Percentiles rank a stretch among this genome's conserved stretches.
These are phyloP conservation scores for Hemibagrus guttatus DNA, from an alignment of 2,797 vertebrate species.

Conservation along the genomic window DNA sequence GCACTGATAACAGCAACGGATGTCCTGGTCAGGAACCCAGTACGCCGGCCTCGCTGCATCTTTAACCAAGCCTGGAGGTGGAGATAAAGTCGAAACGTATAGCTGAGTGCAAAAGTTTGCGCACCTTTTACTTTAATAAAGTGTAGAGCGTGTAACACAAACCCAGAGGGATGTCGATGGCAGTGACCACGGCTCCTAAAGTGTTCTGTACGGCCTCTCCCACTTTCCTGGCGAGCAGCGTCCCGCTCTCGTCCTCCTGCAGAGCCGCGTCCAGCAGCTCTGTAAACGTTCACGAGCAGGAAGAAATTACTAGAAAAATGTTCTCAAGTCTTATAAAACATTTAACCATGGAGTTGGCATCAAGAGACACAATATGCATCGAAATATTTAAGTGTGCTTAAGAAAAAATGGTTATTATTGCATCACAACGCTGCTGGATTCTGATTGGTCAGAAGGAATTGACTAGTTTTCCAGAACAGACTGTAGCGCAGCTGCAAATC, in stretches of 20 bases:
- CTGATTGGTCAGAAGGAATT: neutral
- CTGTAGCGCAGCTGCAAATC: too few relatives aligned
- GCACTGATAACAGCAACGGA: conserved; percentile 88
- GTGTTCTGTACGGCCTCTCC: conserved; percentile 98
- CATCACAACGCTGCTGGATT: neutral
- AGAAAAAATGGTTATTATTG: too few relatives aligned
- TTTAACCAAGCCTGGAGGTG: conserved; percentile 85
- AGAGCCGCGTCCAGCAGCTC: conserved; percentile 76
- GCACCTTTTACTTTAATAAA: neutral
- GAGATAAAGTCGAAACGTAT: neutral
- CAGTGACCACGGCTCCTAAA: conserved; percentile 92
- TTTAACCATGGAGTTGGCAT: neutral
- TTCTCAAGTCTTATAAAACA: neutral
- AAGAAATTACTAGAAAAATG: neutral
- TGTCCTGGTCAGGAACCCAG: conserved; percentile 98
- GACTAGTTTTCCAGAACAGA: neutral
- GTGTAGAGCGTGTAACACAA: conserved; percentile 27
- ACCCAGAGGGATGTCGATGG: conserved; percentile 98
- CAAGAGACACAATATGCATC: neutral
- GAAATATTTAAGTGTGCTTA: neutral
- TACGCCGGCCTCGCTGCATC: conserved; percentile 94
- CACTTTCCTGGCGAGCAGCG: conserved; percentile 93
- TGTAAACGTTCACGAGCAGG: conserved; percentile 42
- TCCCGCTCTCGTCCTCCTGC: conserved; percentile 91
- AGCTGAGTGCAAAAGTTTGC: neutral